A percentile compares a stretch with the other conserved stretches of the same genome.
These are phyloP conservation scores for Tetramorium simillimum DNA, from an alignment of 1,140 invertebrate genomes.

Conservation along the genomic window DNA sequence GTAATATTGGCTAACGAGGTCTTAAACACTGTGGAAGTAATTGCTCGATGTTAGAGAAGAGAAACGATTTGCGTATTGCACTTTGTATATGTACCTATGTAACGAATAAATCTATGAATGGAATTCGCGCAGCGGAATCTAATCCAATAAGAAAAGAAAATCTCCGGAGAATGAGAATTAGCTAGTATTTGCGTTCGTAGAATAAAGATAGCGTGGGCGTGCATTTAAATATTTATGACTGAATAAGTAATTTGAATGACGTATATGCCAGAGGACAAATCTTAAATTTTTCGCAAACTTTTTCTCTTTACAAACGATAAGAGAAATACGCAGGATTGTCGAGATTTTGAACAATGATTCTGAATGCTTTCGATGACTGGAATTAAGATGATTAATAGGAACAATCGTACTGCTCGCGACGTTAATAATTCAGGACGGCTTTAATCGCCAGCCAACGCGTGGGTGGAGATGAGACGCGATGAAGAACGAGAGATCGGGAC, in stretches of 20 bases:
- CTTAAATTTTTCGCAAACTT: background rate
- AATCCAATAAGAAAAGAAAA: background rate
- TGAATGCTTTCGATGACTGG: background rate
- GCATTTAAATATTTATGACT: background rate
- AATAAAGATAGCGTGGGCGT: background rate
- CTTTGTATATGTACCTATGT: background rate
- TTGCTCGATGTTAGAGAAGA: background rate
- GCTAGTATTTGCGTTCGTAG: background rate
- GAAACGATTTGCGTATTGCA: conserved; percentile 22
- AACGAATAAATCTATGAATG: conserved; percentile 33
- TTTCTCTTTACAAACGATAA: background rate
- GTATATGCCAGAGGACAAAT: background rate
- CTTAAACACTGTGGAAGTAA: conserved; percentile 5
- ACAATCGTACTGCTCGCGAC: background rate
- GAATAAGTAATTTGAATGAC: background rate
- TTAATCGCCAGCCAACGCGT: conserved; percentile 65
- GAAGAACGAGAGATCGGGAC: conserved; percentile 66
- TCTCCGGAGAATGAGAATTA: background rate
- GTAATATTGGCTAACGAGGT: conserved; percentile 47
- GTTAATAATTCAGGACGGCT: conserved; percentile 25
- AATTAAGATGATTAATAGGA: background rate
- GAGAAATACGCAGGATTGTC: background rate
- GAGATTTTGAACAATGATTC: background rate
- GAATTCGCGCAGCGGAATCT: conserved; percentile 10
- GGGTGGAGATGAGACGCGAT: conserved; percentile 63